Conservation (phyloP, 92 coral and sea anemone species). For the Porites rus region DNA sequence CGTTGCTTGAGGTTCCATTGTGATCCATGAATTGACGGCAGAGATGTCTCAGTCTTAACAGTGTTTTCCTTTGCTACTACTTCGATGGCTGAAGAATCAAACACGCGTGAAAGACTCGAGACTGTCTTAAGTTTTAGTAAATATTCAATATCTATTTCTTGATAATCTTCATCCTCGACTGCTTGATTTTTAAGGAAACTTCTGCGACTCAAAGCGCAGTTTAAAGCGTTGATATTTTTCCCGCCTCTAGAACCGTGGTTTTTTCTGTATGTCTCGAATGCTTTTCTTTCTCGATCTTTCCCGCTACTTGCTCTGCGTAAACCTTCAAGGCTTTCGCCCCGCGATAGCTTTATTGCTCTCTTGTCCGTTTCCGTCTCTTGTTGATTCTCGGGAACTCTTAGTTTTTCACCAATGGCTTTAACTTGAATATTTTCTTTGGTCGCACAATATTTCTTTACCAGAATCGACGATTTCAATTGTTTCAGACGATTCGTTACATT, state of each 20-base stretch:
- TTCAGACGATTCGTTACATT: background rate
- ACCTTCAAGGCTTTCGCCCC: background rate
- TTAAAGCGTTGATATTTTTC: constrained; percentile 38
- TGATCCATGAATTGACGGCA: constrained; percentile 61
- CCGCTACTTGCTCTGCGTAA: background rate
- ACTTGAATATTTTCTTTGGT: background rate
- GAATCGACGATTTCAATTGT: background rate
- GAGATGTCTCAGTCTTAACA: background rate
- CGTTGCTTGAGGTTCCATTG: constrained; percentile 67
- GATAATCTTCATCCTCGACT: constrained; percentile 70
- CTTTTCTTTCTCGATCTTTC: background rate
- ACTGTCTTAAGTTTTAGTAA: constrained; percentile 34
- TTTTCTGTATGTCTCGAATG: background rate
- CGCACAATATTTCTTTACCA: background rate
- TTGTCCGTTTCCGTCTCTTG: background rate
- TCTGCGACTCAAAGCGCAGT: constrained; percentile 65
- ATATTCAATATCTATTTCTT: constrained; percentile 45
- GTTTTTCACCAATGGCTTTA: background rate
- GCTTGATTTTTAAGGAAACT: background rate
- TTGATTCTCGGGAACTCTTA: background rate
- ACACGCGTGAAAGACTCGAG: background rate
- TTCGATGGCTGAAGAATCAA: constrained; percentile 47
- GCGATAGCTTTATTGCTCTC: background rate
- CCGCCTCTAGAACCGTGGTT: background rate
- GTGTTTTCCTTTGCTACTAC: constrained; percentile 62